phyloP scores from a whole-genome alignment of 2,888 invertebrate genomes.

The Volucella zonaria region DNA sequence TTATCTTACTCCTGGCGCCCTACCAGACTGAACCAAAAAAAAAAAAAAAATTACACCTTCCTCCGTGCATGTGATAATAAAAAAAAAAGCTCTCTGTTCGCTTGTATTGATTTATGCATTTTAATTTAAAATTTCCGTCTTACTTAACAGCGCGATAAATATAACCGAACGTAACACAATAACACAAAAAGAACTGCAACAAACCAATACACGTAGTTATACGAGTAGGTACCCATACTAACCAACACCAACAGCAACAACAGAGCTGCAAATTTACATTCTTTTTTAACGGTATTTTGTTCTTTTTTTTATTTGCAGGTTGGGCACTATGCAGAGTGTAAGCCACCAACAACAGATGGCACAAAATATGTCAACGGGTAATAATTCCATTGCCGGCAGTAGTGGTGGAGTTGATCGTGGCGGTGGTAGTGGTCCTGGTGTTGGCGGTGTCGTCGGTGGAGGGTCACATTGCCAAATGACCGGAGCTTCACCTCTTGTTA shows the following conservation, averaged over 20 bases:
- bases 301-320: conserved; percentile 78
- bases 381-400: conserved; percentile 83
- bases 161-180: conserved; percentile 70
- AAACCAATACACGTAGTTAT: too few relatives aligned
- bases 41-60: conserved; percentile 23
- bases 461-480: conserved; percentile 87
- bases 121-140: conserved; percentile 83
- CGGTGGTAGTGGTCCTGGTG: conserved; percentile 76
- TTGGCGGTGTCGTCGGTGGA: conserved; percentile 79
- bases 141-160: conserved; percentile 79
- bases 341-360: conserved; percentile 82
- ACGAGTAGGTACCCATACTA: too few relatives aligned
- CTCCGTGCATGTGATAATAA: conserved; percentile 55
- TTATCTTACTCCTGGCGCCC: conserved; percentile 50
- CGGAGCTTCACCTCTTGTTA: conserved; percentile 90
- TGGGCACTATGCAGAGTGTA: conserved; percentile 81
- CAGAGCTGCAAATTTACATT: conserved; percentile 65
- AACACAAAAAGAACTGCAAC: conserved; percentile 41
- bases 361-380: conserved; percentile 85
- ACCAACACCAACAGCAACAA: conserved; percentile 42
- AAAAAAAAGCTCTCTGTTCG: conserved; percentile 51
- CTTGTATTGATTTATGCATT: conserved; percentile 82
- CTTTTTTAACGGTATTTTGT: conserved; percentile 70
- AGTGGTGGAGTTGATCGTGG: conserved; percentile 81
- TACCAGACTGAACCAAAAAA: conserved; percentile 13